Evolutionary conservation across 2,113 vertebrate species (phyloP).

Genomic region (Hymenochirus boettgeri): DNA sequence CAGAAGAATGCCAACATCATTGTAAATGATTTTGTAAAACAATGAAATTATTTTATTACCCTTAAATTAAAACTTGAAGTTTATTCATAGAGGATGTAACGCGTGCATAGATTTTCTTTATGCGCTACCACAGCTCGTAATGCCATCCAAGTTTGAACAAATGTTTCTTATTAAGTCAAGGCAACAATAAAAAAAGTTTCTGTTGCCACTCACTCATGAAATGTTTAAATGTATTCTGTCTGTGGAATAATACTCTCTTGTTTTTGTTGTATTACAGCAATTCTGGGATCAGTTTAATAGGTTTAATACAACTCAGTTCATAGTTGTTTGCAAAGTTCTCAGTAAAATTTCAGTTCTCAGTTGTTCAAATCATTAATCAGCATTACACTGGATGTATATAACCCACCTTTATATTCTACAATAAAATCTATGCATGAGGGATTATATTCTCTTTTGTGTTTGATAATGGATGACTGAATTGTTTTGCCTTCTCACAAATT

Average conservation of each 20-base stretch:
- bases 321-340: slow-evolving; percentile 32
- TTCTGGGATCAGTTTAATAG: slow-evolving; percentile 29
- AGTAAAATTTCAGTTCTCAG: slow-evolving; percentile 12
- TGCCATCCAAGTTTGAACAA: slow-evolving; percentile 29
- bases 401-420: neutral
- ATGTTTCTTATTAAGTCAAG: slow-evolving; percentile 35
- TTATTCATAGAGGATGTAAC: slow-evolving; percentile 7
- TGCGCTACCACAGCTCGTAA: slow-evolving; percentile 16
- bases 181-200: slow-evolving; percentile 24
- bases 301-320: slow-evolving; percentile 11
- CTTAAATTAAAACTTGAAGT: slow-evolving; percentile 36
- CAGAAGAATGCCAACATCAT: slow-evolving; percentile 6
- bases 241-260: slow-evolving; percentile 23
- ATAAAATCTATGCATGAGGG: no score
- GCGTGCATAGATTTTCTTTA: slow-evolving; percentile 27
- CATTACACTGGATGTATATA: neutral
- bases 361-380: no score
- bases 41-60: slow-evolving; percentile 38
- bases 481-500: no score
- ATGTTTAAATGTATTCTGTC: slow-evolving; percentile 33
- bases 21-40: slow-evolving; percentile 21
- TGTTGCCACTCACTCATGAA: neutral
- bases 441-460: no score
- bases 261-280: slow-evolving; percentile 32
- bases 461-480: no score